Conservation (phyloP, 2,113 vertebrate species). For the Ammodytes dubius region DNA sequence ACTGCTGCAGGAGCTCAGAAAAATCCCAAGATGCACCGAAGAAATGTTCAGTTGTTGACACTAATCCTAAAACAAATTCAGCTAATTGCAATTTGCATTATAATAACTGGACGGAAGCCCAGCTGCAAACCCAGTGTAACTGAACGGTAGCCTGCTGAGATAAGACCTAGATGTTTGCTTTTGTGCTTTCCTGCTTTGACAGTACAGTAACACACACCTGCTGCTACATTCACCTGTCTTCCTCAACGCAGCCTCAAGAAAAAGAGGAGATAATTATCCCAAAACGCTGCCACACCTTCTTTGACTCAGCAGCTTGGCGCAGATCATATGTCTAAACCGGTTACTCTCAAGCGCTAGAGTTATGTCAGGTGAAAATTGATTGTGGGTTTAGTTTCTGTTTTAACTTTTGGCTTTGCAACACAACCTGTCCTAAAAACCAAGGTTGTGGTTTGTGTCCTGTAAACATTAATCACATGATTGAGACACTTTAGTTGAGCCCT, state of each 20-base stretch:
- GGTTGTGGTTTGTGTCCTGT: neutral
- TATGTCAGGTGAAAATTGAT: neutral
- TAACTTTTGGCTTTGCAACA: neutral
- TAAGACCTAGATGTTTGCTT: constrained; percentile 40
- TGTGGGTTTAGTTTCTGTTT: neutral
- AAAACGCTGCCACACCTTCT: constrained; percentile 46
- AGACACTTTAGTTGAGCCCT: neutral
- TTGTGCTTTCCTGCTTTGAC: constrained; percentile 36
- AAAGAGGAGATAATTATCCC: constrained; percentile 55
- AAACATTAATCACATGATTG: neutral
- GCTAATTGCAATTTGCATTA: constrained; percentile 14
- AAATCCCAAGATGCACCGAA: neutral
- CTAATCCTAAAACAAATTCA: neutral
- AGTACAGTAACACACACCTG: constrained; percentile 47
- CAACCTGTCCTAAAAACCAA: neutral
- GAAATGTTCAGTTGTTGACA: neutral
- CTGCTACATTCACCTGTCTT: constrained; percentile 51
- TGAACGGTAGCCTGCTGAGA: constrained; percentile 42
- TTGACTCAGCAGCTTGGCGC: constrained; percentile 22
- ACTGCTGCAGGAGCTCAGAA: too few relatives aligned
- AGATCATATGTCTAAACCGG: constrained; percentile 50
- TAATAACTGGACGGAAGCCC: constrained; percentile 26
- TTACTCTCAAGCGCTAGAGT: constrained; percentile 36
- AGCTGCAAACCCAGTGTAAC: constrained; percentile 17
- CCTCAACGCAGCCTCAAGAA: constrained; percentile 23